Base-by-base conservation (phyloP, 2,797 vertebrate genomes). In the Euthynnus affinis region DNA sequence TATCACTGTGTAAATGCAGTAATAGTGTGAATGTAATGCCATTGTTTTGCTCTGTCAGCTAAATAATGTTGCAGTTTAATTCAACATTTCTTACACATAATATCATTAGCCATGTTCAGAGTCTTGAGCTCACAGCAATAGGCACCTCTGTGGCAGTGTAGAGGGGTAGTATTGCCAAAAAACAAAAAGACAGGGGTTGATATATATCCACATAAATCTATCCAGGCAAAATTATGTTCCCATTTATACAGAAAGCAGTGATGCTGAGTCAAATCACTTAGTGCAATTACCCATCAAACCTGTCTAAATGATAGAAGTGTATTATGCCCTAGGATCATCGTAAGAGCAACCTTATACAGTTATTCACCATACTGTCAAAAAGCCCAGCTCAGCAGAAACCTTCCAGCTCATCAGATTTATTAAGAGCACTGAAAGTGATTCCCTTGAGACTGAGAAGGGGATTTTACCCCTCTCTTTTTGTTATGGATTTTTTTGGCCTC, bases 221-320 rank as follows among this genome's bases (percentile, higher is more conserved):
- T 86, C 66, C 62, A 55, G 76, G 70, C 67, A 88, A 78, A 29
- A 52, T 23, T 1, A 62, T 61, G 74, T 75, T 86, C 22, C 68
- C 2, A 53, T 87, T 82, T 80, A 14, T 83, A 76, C 22, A 82
- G 66, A 87, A 87, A 83, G 88, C 72, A 83, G 42, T 37, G n/a
- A 69, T 78, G 87, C 90, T 92, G 91, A 92, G 80, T 93, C 90
- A 92, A 86, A 85, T 90, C 90, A 87, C 86, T 93, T 72, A 88
- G 75, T 84, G 85, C 76, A 80, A 59, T 87, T 85, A 75, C 65
- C 70, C 80, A 79, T 87, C 81, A 81, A 88, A 86, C 63, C 61
- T 58, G 72, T 73, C 82, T 80, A 58, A 84, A 82, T 70, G 71
- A 85, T 53, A 57, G 71, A 74, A n/a, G 78, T 22, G 65, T 74